These are phyloP conservation scores for Mnemiopsis leidyi DNA, from an alignment of 37 sponge, comb jelly and placozoan species.

Conservation along the genomic window DNA sequence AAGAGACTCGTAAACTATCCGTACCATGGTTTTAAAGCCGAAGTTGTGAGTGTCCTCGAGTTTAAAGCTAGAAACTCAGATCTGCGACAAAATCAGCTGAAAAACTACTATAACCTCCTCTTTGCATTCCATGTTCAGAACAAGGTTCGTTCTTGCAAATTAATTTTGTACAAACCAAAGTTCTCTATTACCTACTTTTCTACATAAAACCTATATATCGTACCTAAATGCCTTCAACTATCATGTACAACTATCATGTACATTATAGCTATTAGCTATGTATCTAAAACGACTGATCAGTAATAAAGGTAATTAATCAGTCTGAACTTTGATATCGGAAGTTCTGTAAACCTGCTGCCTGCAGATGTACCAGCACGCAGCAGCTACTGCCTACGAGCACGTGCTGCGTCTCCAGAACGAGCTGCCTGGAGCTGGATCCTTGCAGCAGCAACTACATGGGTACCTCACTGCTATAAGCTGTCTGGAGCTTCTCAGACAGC, in stretches of 20 bases:
- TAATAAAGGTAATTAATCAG: no score
- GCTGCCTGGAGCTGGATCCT: conserved; percentile 22
- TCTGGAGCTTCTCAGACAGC: neutral
- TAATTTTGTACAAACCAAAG: no score
- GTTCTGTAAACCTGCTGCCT: no score
- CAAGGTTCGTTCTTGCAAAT: conserved; percentile 49
- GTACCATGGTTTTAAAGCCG: conserved; percentile 25
- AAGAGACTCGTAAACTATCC: conserved; percentile 51
- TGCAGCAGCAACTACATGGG: conserved; percentile 33
- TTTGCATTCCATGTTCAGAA: conserved; percentile 61
- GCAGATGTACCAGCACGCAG: conserved; percentile 64
- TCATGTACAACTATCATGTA: no score
- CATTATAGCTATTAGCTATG: no score
- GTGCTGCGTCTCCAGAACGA: conserved; percentile 30
- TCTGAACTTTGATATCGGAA: no score
- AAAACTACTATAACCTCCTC: conserved; percentile 41
- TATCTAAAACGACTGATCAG: no score
- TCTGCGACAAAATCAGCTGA: neutral
- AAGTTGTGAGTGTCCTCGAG: conserved; percentile 33
- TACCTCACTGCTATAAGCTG: conserved; percentile 61
- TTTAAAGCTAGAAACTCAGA: conserved; percentile 60
- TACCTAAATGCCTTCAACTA: no score
- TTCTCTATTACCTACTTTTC: no score
- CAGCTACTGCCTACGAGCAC: conserved; percentile 61
- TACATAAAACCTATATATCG: no score